Percentiles rank a stretch among this genome's conserved stretches.
phyloP scores from a whole-genome alignment of 2,797 vertebrate species.

The Halcyon smyrnensis region DNA sequence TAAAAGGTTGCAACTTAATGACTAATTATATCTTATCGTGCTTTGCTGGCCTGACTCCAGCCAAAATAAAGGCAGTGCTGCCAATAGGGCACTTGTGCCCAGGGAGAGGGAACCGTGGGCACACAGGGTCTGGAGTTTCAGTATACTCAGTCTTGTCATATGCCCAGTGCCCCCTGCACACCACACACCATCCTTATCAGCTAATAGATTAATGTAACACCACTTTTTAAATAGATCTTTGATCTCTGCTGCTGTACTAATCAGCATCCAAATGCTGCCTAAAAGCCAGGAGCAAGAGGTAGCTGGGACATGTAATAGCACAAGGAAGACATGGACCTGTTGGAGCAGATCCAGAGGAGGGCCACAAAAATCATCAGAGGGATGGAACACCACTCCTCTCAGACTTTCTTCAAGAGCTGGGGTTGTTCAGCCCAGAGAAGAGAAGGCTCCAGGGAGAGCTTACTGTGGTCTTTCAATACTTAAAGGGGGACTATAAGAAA shows the following conservation, averaged over 20 bases:
- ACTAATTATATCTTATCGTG: slow-evolving; percentile 24
- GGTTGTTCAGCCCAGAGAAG: not conserved
- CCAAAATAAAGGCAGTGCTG: not conserved
- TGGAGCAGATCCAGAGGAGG: not conserved
- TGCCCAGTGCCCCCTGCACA: not conserved
- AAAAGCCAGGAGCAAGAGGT: not conserved
- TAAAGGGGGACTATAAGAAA: too few species aligned
- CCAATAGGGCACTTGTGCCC: not conserved
- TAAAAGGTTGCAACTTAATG: slow-evolving; percentile 48
- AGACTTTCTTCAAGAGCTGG: not conserved
- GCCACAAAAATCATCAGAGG: too few species aligned
- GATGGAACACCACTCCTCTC: not conserved
- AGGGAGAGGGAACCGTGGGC: not conserved
- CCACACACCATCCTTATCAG: not conserved
- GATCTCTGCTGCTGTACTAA: not conserved
- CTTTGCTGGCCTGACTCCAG: not conserved
- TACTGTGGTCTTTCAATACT: not conserved
- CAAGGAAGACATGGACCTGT: not conserved
- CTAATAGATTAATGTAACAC: not conserved
- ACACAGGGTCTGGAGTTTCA: not conserved
- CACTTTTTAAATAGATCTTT: not conserved
- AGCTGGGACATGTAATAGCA: not conserved
- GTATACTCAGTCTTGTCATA: not conserved
- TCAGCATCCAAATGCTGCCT: not conserved
- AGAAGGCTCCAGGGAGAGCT: not conserved